These are phyloP conservation scores for Carpatolechia fugitivella DNA, from an alignment of 2,888 invertebrate species.

Conservation along the genomic window DNA sequence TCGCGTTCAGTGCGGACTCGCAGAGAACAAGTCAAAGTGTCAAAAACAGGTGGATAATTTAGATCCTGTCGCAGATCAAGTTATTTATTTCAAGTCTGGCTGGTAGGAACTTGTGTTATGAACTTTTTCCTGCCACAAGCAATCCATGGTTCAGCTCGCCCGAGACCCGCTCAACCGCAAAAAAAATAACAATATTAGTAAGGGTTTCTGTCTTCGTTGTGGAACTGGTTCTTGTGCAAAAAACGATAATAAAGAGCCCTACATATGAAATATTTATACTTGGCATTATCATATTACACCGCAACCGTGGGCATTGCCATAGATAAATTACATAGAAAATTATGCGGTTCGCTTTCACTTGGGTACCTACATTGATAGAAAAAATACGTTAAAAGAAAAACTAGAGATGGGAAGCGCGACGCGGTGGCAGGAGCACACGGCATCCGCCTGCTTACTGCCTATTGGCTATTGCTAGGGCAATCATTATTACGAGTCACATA, in stretches of 20 bases:
- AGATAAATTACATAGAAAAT: too few species aligned
- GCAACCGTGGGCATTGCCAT: slow-evolving; percentile 72
- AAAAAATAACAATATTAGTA: slow-evolving; percentile 23
- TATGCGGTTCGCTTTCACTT: slow-evolving; percentile 73
- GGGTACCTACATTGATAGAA: slow-evolving; percentile 47
- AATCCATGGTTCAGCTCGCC: neutral
- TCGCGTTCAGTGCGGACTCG: neutral
- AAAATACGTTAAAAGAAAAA: slow-evolving; percentile 36
- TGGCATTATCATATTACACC: slow-evolving; percentile 77
- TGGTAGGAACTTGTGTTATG: neutral
- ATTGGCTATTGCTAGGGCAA: slow-evolving; percentile 30
- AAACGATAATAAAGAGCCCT: slow-evolving; percentile 64
- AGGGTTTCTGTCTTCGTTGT: slow-evolving; percentile 52
- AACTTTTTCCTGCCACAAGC: neutral
- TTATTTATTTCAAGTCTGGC: neutral
- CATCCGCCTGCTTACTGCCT: slow-evolving; percentile 29
- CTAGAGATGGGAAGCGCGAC: slow-evolving; percentile 11
- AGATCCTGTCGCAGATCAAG: slow-evolving; percentile 6
- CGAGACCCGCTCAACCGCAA: neutral
- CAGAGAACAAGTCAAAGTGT: neutral
- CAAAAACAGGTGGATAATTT: neutral
- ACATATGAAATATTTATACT: slow-evolving; percentile 75
- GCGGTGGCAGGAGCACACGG: slow-evolving; percentile 18
- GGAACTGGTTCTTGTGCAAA: slow-evolving; percentile 63
- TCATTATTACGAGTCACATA: slow-evolving; percentile 40